A percentile compares a stretch with the other conserved stretches of the same genome.
Evolutionary conservation across 2,888 invertebrate genomes (phyloP).

Genomic region (Melitaea athalia): DNA sequence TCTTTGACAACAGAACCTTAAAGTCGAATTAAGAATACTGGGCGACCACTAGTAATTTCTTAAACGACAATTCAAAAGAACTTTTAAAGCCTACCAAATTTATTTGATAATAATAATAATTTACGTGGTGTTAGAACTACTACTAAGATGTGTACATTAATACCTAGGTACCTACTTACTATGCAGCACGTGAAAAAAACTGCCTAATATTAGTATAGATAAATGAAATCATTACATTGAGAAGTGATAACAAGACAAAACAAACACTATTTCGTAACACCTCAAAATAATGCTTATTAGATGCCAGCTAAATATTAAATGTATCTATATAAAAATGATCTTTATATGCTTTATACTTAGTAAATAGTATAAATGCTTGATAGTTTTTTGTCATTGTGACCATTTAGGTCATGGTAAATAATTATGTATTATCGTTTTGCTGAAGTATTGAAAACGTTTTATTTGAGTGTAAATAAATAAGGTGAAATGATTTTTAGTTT

Average conservation of each 20-base stretch:
- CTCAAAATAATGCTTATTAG: constrained; percentile 44
- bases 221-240: constrained; percentile 28
- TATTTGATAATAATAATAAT: too few species aligned
- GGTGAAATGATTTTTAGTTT: background rate
- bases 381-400: background rate
- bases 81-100: too few species aligned
- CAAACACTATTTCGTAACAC: constrained; percentile 49
- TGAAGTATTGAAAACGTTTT: background rate
- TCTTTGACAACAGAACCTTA: too few species aligned
- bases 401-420: constrained; percentile 2
- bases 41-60: too few species aligned
- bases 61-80: too few species aligned
- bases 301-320: background rate
- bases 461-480: background rate
- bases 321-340: background rate
- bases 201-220: background rate
- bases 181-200: background rate
- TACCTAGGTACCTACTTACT: too few species aligned
- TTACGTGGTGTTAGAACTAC: too few species aligned
- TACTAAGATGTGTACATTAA: too few species aligned
- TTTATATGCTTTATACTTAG: background rate
- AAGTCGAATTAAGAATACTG: too few species aligned
- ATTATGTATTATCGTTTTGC: background rate
- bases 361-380: background rate
- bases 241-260: constrained; percentile 52